Evolutionary conservation across 2,888 invertebrate genomes (phyloP).

Genomic region (Caenorhabditis macrosperma): DNA sequence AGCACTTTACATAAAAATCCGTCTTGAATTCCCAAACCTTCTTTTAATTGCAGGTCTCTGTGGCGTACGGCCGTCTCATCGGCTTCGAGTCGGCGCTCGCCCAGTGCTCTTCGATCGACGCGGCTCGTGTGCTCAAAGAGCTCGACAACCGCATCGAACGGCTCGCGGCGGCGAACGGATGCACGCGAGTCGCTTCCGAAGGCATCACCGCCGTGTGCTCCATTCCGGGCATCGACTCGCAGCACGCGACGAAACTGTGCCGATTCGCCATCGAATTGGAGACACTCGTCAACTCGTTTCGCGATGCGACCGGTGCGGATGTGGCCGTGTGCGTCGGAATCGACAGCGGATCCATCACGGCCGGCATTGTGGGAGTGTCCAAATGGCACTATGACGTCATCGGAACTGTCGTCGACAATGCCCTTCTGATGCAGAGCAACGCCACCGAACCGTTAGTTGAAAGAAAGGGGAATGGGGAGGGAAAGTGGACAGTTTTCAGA

Average conservation of each 20-base stretch:
- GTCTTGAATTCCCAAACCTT: too few relatives aligned
- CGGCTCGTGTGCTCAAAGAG: constrained; percentile 74
- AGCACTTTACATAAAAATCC: too few relatives aligned
- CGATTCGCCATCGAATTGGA: constrained; percentile 68
- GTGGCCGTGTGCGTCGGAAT: constrained; percentile 74
- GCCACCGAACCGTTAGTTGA: constrained; percentile 61
- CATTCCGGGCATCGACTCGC: constrained; percentile 64
- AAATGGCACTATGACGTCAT: constrained; percentile 80
- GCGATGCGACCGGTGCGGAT: constrained; percentile 76
- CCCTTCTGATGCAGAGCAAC: constrained; percentile 71
- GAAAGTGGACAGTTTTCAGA: constrained; percentile 32
- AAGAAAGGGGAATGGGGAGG: neutral
- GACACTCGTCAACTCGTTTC: constrained; percentile 70
- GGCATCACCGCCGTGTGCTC: constrained; percentile 65
- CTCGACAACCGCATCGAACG: constrained; percentile 67
- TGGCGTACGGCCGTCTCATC: constrained; percentile 72
- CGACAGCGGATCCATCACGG: constrained; percentile 63
- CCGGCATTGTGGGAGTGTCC: constrained; percentile 74
- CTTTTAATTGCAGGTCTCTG: constrained; percentile 67
- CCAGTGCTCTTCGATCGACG: constrained; percentile 75
- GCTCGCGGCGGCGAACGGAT: constrained; percentile 52
- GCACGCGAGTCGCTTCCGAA: constrained; percentile 64
- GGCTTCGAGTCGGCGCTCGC: constrained; percentile 74
- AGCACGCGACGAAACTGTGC: constrained; percentile 65
- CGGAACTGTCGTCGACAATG: constrained; percentile 74